Evolutionary conservation across 2,888 invertebrate genomes (phyloP).

Genomic region (Clivina fossor): DNA sequence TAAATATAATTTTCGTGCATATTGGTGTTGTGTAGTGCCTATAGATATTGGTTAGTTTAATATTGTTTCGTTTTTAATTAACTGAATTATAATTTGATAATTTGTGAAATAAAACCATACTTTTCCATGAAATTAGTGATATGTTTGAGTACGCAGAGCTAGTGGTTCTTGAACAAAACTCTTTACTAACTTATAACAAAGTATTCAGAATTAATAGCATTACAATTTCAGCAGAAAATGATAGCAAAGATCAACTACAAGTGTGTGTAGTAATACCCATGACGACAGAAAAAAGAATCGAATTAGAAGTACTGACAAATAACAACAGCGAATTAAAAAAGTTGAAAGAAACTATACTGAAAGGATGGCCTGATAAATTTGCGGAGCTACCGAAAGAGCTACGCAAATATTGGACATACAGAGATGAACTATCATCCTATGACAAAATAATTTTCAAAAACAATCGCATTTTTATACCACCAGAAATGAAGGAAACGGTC

Average conservation of each 20-base stretch:
- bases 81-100: too few relatives aligned
- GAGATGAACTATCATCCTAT: neutral
- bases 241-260: neutral
- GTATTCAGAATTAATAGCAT: too few relatives aligned
- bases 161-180: too few relatives aligned
- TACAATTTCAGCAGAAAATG: neutral
- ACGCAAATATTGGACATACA: slow-evolving; percentile 1
- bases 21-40: too few relatives aligned
- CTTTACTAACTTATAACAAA: too few relatives aligned
- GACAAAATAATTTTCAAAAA: slow-evolving; percentile 2
- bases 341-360: neutral
- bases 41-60: too few relatives aligned
- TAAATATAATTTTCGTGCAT: too few relatives aligned
- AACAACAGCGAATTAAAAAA: neutral
- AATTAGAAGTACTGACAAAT: neutral
- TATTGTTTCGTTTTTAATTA: too few relatives aligned
- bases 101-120: too few relatives aligned
- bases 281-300: neutral
- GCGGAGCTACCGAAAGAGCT: neutral
- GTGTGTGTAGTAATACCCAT: neutral
- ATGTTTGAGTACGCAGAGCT: too few relatives aligned
- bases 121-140: too few relatives aligned
- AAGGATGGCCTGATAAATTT: slow-evolving; percentile 8
- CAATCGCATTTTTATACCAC: neutral
- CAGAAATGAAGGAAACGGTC: neutral